Percentiles rank a stretch among this genome's conserved stretches.
These are phyloP conservation scores for Prietella phreatophila DNA, from an alignment of 2,113 vertebrate genomes.

Conservation along the genomic window DNA sequence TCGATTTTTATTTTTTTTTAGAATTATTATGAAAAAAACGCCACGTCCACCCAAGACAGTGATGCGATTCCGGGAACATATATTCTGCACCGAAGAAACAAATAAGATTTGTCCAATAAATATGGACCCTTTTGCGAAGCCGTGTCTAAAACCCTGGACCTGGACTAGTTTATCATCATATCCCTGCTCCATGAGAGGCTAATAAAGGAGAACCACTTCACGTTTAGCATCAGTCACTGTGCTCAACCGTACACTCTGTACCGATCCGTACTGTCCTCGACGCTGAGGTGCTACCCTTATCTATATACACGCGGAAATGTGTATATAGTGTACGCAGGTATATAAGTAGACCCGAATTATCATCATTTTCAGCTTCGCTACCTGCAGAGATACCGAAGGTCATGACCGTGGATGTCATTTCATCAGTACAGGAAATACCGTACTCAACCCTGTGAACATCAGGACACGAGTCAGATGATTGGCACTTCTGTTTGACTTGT, in stretches of 20 bases:
- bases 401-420: not conserved
- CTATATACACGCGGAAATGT: not conserved
- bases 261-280: not conserved
- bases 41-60: not conserved
- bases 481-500: not conserved
- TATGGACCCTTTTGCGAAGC: not conserved
- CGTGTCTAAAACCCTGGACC: not conserved
- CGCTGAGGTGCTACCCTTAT: not conserved
- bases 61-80: not conserved
- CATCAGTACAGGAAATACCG: not conserved
- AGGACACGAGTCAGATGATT: not conserved
- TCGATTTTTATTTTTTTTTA: too few species aligned
- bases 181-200: not conserved
- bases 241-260: not conserved
- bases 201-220: not conserved
- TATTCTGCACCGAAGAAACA: not conserved
- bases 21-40: too few species aligned
- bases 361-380: not conserved
- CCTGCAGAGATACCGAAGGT: too few species aligned
- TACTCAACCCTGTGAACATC: not conserved
- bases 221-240: not conserved
- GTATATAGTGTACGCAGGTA: not conserved
- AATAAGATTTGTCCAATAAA: not conserved
- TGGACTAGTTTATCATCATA: not conserved
- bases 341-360: not conserved